Evolutionary conservation across 2,888 invertebrate genomes (phyloP).

Genomic region (Philonicus albiceps): DNA sequence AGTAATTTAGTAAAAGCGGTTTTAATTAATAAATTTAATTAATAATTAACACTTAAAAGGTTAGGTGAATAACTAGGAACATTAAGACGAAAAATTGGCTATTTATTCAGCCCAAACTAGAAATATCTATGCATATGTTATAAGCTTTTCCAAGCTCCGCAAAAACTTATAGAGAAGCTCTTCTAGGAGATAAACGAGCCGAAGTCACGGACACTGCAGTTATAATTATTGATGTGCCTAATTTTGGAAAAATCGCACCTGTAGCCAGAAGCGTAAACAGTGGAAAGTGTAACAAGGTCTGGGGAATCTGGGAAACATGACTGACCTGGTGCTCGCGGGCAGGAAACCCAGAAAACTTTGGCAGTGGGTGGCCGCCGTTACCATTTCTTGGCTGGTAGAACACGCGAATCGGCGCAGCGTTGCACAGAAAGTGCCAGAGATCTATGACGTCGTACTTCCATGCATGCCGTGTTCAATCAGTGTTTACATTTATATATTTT

Average conservation of each 20-base stretch:
- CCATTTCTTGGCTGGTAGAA: background rate
- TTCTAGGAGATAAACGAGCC: background rate
- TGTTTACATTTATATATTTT: background rate
- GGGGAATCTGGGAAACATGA: background rate
- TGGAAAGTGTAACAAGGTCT: background rate
- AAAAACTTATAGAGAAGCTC: background rate
- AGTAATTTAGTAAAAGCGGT: no score
- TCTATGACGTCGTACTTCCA: background rate
- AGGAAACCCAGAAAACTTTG: background rate
- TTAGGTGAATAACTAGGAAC: background rate
- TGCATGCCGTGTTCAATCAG: background rate
- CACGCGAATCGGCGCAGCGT: background rate
- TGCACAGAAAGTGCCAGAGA: background rate
- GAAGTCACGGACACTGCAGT: constrained; percentile 27
- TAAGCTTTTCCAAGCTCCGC: background rate
- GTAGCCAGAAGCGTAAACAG: background rate
- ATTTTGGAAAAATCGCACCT: background rate
- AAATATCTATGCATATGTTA: background rate
- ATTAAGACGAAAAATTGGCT: background rate
- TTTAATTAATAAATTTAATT: no score
- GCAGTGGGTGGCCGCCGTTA: background rate
- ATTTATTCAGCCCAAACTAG: background rate
- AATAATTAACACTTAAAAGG: no score
- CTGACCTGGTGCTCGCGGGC: background rate
- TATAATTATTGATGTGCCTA: constrained; percentile 3